These are phyloP conservation scores for Sander lucioperca DNA, from an alignment of 2,113 vertebrate genomes.

Conservation along the genomic window DNA sequence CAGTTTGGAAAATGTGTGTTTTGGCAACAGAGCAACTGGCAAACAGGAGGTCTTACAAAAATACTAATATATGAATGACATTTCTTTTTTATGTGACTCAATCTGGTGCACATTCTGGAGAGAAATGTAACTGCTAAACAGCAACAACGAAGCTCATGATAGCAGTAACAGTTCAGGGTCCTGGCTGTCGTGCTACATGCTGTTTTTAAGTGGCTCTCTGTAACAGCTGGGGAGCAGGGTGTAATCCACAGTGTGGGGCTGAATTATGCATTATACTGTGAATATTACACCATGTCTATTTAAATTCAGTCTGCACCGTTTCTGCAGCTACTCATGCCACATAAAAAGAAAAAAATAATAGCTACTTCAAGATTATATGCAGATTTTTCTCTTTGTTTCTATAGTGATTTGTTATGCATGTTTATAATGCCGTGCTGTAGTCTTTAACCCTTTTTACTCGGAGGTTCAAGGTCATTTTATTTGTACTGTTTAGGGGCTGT, in stretches of 20 bases:
- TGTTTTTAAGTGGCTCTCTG: conserved; percentile 70
- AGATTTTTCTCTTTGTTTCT: background rate
- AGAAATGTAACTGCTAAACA: conserved; percentile 43
- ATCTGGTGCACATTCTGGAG: conserved; percentile 42
- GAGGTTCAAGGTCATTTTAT: background rate
- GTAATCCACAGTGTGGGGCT: conserved; percentile 65
- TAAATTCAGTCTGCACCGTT: conserved; percentile 55
- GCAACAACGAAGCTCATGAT: conserved; percentile 30
- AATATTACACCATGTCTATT: conserved; percentile 70
- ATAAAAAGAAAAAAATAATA: conserved; percentile 17
- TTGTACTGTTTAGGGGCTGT: background rate
- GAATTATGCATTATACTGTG: conserved; percentile 77
- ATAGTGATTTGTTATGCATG: background rate
- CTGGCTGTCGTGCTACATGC: conserved; percentile 56
- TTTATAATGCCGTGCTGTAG: background rate
- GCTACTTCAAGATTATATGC: background rate
- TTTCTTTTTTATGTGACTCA: conserved; percentile 34
- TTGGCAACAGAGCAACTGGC: conserved; percentile 50
- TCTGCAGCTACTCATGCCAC: conserved; percentile 56
- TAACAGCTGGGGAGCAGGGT: conserved; percentile 73
- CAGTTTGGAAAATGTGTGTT: conserved; percentile 75
- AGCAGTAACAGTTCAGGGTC: conserved; percentile 58
- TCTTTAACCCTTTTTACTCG: background rate
- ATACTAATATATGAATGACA: conserved; percentile 17
- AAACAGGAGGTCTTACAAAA: conserved; percentile 50